phyloP scores from a whole-genome alignment of 2,113 vertebrate genomes.

The Archilochus colubris region DNA sequence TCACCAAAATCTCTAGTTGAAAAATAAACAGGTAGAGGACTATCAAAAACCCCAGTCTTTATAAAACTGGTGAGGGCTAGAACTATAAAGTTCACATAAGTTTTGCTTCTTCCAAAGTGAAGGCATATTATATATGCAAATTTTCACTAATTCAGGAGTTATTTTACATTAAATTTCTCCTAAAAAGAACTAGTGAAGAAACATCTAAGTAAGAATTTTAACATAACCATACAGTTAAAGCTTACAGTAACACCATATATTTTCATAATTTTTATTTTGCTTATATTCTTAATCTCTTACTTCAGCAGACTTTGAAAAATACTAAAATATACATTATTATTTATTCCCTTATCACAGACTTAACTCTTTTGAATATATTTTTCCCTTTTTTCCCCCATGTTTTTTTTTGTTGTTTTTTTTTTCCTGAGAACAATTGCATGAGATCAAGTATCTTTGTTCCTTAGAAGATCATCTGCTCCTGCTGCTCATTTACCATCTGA shows the following conservation, averaged over 20 bases:
- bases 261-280: not conserved
- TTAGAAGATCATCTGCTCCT: conserved; percentile 65
- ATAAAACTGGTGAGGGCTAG: not conserved
- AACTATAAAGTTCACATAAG: not conserved
- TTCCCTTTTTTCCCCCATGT: not conserved
- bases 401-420: not conserved
- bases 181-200: not conserved
- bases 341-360: not conserved
- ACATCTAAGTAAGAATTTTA: not conserved
- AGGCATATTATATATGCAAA: not conserved
- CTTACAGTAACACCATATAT: not conserved
- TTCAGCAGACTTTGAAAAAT: not conserved
- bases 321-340: not conserved
- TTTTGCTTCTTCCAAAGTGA: not conserved
- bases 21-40: not conserved
- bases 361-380: not conserved
- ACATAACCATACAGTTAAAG: not conserved
- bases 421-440: not conserved
- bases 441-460: conserved; percentile 65
- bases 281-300: not conserved
- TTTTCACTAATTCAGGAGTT: not conserved
- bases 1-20: not conserved
- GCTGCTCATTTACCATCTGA: conserved; percentile 72
- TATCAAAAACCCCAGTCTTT: not conserved
- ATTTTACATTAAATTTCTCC: not conserved